phyloP scores from a whole-genome alignment of 2,113 vertebrate genomes.

The Megaceryle maxima region DNA sequence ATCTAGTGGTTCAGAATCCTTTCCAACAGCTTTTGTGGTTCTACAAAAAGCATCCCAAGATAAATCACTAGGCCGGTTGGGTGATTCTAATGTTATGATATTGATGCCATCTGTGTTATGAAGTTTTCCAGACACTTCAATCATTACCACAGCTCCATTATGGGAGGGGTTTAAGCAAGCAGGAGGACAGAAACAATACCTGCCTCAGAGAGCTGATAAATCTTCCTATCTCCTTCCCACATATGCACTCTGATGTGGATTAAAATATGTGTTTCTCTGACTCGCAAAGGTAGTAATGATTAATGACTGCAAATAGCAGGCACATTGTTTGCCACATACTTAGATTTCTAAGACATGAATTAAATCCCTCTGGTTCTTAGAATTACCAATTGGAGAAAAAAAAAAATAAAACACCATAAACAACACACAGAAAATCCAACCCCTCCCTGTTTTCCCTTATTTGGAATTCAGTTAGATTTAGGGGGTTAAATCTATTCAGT shows the following conservation, averaged over 20 bases:
- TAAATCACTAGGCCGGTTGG: background rate
- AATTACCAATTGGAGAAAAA: background rate
- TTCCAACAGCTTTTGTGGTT: background rate
- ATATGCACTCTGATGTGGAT: background rate
- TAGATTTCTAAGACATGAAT: background rate
- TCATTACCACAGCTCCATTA: background rate
- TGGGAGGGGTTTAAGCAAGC: background rate
- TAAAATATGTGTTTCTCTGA: slow-evolving; percentile 58
- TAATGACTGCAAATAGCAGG: slow-evolving; percentile 31
- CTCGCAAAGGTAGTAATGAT: slow-evolving; percentile 13
- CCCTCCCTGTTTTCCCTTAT: background rate
- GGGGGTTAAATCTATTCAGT: slow-evolving; percentile 38
- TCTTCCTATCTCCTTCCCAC: slow-evolving; percentile 27
- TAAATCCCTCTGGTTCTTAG: background rate
- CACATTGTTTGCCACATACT: background rate
- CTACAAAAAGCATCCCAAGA: background rate
- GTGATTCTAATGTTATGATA: background rate
- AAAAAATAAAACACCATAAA: background rate
- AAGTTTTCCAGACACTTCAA: background rate
- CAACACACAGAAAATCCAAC: background rate
- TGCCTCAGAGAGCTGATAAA: slow-evolving; percentile 40
- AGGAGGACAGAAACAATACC: slow-evolving; percentile 13
- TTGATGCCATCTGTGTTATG: background rate
- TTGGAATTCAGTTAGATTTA: slow-evolving; percentile 52
- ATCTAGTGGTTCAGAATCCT: background rate